phyloP scores from a whole-genome alignment of 2,113 vertebrate genomes.

The Mastomys coucha region DNA sequence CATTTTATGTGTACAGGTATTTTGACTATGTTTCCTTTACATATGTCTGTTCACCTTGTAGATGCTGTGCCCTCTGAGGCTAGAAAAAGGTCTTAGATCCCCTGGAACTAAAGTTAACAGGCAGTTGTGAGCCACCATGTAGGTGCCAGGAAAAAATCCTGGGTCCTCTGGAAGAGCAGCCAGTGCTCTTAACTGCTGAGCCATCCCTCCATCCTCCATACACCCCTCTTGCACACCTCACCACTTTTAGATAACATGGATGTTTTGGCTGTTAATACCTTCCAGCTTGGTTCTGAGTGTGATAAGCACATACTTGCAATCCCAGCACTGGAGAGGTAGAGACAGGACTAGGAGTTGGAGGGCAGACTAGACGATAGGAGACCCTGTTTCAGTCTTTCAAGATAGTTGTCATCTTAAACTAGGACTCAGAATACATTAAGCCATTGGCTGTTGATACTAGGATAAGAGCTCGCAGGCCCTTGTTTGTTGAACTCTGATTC shows the following conservation, averaged over 20 bases:
- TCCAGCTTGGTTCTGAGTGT: background rate
- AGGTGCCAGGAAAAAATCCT: background rate
- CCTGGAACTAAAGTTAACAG: background rate
- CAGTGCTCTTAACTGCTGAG: background rate
- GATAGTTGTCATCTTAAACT: background rate
- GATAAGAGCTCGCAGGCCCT: background rate
- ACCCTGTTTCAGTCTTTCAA: slow-evolving; percentile 38
- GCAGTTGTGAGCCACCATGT: background rate
- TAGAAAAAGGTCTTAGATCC: background rate
- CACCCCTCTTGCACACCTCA: background rate
- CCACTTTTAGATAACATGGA: background rate
- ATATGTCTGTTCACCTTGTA: background rate
- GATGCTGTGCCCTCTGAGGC: background rate
- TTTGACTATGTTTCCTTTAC: background rate
- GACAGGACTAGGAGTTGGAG: background rate
- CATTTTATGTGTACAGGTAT: background rate
- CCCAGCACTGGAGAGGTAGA: background rate
- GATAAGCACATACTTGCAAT: background rate
- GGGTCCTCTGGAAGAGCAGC: background rate
- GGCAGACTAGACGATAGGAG: background rate
- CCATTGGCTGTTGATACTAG: background rate
- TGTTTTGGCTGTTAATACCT: background rate
- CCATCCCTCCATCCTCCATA: background rate
- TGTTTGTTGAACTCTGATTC: background rate
- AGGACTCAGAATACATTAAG: background rate